Evolutionary conservation across 2,113 vertebrate genomes (phyloP).

Genomic region (Ornithorhynchus anatinus): DNA sequence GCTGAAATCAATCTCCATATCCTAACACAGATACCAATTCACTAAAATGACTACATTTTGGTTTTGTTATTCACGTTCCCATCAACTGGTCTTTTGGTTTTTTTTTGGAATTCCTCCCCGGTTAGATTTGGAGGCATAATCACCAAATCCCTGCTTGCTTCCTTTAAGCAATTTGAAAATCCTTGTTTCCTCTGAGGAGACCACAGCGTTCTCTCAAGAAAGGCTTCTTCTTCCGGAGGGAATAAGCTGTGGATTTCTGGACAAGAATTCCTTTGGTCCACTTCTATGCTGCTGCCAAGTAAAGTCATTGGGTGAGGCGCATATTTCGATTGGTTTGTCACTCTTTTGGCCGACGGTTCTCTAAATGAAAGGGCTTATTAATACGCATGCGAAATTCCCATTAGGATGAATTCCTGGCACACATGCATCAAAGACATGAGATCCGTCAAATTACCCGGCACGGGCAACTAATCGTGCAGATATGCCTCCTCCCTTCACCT

Average conservation of each 20-base stretch:
- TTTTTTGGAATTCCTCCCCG: too few relatives aligned
- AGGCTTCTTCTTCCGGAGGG: not conserved
- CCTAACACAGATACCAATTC: too few relatives aligned
- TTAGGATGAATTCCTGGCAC: not conserved
- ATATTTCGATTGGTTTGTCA: not conserved
- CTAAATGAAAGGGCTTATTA: slow-evolving; percentile 18
- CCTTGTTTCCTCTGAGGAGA: not conserved
- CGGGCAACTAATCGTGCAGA: not conserved
- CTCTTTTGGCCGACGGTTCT: slow-evolving; percentile 36
- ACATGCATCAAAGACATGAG: not conserved
- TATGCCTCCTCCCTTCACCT: slow-evolving; percentile 7
- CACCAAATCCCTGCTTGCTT: too few relatives aligned
- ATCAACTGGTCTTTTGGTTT: too few relatives aligned
- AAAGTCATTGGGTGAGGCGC: not conserved
- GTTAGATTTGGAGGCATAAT: too few relatives aligned
- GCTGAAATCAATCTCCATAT: too few relatives aligned
- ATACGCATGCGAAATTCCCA: slow-evolving; percentile 5
- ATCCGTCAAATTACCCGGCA: not conserved
- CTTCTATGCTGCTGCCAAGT: not conserved
- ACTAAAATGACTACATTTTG: too few relatives aligned
- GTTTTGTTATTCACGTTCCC: too few relatives aligned
- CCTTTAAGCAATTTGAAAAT: too few relatives aligned
- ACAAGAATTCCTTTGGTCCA: not conserved
- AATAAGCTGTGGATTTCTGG: not conserved
- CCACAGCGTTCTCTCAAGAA: not conserved